Conservation (phyloP, 2,888 invertebrate genomes). For the Creontiades dilutus region DNA sequence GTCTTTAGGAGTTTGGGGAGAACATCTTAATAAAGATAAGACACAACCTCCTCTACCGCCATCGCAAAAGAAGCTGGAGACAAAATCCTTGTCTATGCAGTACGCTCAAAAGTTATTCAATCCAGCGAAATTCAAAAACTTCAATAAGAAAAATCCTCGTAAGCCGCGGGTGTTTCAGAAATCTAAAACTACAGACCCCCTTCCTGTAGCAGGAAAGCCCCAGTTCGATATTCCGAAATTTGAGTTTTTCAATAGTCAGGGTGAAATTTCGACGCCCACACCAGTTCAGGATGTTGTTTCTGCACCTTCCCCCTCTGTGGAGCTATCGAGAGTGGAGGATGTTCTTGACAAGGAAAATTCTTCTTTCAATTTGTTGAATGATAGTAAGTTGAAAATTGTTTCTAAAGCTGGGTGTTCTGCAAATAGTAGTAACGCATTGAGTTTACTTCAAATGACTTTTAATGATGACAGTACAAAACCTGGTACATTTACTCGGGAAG, state of each 20-base stretch:
- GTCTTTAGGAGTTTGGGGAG: constrained; percentile 72
- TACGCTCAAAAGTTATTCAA: constrained; percentile 85
- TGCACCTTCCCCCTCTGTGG: background rate
- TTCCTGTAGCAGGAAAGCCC: constrained; percentile 19
- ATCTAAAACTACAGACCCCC: constrained; percentile 46
- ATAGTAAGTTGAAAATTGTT: constrained; percentile 77
- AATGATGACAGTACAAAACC: constrained; percentile 74
- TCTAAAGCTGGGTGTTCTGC: constrained; percentile 74
- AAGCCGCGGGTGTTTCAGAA: constrained; percentile 79
- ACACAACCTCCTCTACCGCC: background rate
- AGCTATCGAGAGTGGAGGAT: background rate
- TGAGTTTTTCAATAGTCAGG: constrained; percentile 52
- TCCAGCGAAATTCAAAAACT: constrained; percentile 80
- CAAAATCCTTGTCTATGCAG: constrained; percentile 79
- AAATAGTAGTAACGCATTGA: constrained; percentile 76
- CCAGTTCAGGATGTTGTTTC: background rate
- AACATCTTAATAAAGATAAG: constrained; percentile 73
- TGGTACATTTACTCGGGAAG: constrained; percentile 76
- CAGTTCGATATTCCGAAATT: constrained; percentile 66
- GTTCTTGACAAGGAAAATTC: background rate
- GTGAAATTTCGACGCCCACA: background rate
- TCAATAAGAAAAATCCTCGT: constrained; percentile 87
- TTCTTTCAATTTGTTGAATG: constrained; percentile 70
- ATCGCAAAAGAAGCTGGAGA: constrained; percentile 77
- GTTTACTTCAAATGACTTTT: constrained; percentile 78